Evolutionary conservation across 2,113 vertebrate species (phyloP), one percentile per base, ranked within the genome.

Genomic region (Barbus barbus): DNA sequence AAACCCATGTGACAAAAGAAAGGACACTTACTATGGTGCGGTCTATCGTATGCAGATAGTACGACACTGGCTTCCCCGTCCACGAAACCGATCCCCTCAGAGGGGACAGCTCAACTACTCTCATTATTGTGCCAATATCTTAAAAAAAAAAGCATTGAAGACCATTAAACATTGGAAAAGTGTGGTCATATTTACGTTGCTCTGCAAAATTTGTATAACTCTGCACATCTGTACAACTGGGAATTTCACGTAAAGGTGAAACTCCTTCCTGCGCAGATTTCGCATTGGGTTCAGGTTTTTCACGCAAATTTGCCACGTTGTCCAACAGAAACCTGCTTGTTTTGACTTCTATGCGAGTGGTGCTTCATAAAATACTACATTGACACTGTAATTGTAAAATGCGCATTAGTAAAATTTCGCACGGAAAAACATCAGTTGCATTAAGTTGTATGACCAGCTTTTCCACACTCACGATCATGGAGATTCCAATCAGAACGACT

Each of bases 51-150:
- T 99, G 98, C 90, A 99, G 95, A 94, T 99, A 99, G 94, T 99
- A 99, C 88, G 98, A 99, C 86, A 99, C 98, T 33, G 98, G 98
- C 88, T 99, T 99, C 89, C 98, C 98, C 13, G 98, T 99, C 98
- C 98, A 99, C 1, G 97, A 99, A 89, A 99, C 98, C 0, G 98
- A 99, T 76, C 98, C 98, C 87, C 98, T 97, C 87, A 99, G 93
- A 51, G 98, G 98, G 26, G 98, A 99, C 48, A 99, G 95, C 90
- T 99, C 98, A 89, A 99, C 98, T 28, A 99, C 98, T 79, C 97
- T 95, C 98, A 99, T 99, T 93, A 99, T 99, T 93, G 98, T 99
- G 95, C 98, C 98, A 76, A 99, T 99, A 90, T 99, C 98, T 99
- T 67, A 86, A 44, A 89, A 36, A 36, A 13, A 91, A 48, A 38